These are phyloP conservation scores for Dipodomys spectabilis DNA, from an alignment of 2,113 vertebrate genomes.

Conservation along the genomic window DNA sequence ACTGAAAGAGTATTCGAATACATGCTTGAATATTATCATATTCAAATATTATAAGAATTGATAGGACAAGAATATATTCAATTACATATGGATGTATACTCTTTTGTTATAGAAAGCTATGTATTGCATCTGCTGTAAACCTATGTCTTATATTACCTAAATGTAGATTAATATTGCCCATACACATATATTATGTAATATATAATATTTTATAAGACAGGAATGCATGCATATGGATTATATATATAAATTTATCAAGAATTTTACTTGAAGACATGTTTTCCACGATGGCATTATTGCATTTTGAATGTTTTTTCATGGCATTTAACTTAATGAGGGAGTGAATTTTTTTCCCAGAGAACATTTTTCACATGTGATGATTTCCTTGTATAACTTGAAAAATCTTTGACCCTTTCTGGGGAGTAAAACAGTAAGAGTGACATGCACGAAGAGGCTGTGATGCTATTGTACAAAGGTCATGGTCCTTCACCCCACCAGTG, in stretches of 20 bases:
- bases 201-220: no score
- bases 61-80: no score
- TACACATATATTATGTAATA: no score
- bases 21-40: no score
- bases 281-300: neutral
- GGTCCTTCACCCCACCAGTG: constrained; percentile 1
- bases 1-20: neutral
- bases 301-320: neutral
- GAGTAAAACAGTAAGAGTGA: constrained; percentile 20
- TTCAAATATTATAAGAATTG: neutral
- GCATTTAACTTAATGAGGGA: neutral
- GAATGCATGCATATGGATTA: no score
- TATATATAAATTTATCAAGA: no score
- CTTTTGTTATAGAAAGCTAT: no score
- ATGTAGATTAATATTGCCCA: no score
- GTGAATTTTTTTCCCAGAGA: neutral
- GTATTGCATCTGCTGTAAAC: no score
- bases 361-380: neutral
- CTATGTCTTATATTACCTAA: no score
- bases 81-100: neutral
- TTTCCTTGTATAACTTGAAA: neutral
- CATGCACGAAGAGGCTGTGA: no score
- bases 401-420: neutral
- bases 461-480: neutral
- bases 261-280: neutral